Conservation (phyloP, 2,113 vertebrate genomes). For the Eidolon helvum region DNA sequence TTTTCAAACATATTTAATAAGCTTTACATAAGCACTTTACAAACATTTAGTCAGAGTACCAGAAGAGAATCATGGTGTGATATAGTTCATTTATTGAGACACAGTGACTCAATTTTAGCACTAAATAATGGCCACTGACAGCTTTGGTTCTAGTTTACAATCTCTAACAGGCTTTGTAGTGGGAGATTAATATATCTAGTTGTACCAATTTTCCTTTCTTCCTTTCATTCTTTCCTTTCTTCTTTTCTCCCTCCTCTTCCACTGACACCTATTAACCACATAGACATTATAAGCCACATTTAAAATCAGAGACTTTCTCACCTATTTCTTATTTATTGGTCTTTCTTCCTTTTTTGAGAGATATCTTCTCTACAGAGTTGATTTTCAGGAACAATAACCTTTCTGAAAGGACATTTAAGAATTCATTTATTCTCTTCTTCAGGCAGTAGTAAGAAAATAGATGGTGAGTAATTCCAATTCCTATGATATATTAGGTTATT, state of each 20-base stretch:
- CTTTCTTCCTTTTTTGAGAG: background rate
- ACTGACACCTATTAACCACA: background rate
- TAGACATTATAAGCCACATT: background rate
- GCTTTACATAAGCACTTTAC: conserved; percentile 4
- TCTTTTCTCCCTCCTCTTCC: background rate
- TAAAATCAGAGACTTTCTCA: background rate
- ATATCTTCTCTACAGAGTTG: background rate
- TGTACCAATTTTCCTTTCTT: background rate
- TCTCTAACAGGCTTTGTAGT: background rate
- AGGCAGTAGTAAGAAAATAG: background rate
- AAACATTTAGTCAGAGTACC: background rate
- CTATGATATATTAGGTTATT: background rate
- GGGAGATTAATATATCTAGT: background rate
- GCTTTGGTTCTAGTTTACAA: background rate
- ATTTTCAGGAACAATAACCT: background rate
- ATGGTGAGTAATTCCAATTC: background rate
- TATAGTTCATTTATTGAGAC: background rate
- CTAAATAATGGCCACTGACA: background rate
- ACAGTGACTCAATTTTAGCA: background rate
- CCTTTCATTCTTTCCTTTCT: background rate
- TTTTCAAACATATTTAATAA: conserved; percentile 19
- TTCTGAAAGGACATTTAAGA: background rate
- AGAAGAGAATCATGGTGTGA: background rate
- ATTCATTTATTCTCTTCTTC: background rate
- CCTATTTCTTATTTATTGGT: background rate